Conservation (phyloP, 2,113 vertebrate genomes). For the Rhegmatorhina hoffmannsi region DNA sequence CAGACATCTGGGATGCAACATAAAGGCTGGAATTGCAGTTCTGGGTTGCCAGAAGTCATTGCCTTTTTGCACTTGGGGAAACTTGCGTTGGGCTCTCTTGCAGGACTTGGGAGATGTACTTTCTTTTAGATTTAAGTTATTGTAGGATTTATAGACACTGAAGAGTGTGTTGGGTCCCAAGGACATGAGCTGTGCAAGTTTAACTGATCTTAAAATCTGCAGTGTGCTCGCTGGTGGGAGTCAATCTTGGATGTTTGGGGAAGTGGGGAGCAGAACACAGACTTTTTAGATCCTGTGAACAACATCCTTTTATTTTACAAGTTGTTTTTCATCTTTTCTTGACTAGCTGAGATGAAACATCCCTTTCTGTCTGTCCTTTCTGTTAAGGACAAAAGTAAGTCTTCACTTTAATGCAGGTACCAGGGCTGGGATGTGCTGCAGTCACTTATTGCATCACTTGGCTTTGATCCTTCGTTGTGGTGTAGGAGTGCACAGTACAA, state of each 20-base stretch:
- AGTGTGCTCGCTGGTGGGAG: background rate
- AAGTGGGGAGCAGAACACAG: background rate
- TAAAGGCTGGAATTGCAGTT: background rate
- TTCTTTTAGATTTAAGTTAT: background rate
- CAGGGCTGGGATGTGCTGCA: background rate
- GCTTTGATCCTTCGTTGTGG: conserved; percentile 40
- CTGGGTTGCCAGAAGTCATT: background rate
- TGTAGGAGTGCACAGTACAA: background rate
- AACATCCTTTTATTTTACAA: background rate
- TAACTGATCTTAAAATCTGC: background rate
- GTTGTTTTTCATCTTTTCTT: background rate
- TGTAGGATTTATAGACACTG: background rate
- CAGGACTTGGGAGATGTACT: background rate
- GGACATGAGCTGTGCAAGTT: background rate
- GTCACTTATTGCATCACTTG: background rate
- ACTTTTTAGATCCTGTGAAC: background rate
- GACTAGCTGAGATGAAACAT: conserved; percentile 1
- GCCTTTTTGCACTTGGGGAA: background rate
- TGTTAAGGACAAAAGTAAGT: conserved; percentile 6
- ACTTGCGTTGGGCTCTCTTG: background rate
- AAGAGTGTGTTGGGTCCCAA: background rate
- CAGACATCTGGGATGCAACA: background rate
- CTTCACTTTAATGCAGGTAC: background rate
- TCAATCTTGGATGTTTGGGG: background rate
- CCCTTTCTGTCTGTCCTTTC: background rate